phyloP scores from a whole-genome alignment of 92 coral and sea anemone genomes.

The Hydrozoanthus gracilis region DNA sequence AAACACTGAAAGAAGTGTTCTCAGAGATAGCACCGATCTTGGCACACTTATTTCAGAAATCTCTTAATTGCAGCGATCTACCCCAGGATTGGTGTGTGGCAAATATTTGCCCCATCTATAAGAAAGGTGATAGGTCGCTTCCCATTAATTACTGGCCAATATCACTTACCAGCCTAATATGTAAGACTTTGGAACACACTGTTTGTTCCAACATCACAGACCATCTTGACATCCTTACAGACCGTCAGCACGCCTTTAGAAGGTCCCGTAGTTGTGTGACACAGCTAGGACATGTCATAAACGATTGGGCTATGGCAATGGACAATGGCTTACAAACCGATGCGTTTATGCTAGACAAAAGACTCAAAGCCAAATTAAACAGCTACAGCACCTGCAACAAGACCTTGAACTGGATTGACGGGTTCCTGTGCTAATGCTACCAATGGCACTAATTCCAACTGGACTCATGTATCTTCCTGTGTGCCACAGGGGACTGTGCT shows the following conservation, averaged over 20 bases:
- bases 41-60: neutral
- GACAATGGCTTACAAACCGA: constrained; percentile 38
- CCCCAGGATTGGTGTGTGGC: neutral
- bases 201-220: no score
- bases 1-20: neutral
- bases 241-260: no score
- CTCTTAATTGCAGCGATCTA: neutral
- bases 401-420: neutral
- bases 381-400: neutral
- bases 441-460: no score
- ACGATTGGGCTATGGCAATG: neutral
- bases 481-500: no score
- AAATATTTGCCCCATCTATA: no score
- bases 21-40: constrained; percentile 5
- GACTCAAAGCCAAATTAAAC: constrained; percentile 13
- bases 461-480: no score
- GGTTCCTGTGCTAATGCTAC: no score
- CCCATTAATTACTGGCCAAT: neutral
- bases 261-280: neutral
- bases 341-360: constrained; percentile 22
- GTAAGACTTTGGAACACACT: no score
- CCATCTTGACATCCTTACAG: no score
- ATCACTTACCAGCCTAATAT: no score
- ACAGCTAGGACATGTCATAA: neutral
- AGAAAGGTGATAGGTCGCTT: no score